Percentiles rank a stretch among this genome's conserved stretches.
Evolutionary conservation across 1,140 invertebrate genomes (phyloP).

Genomic region (Drosophila tsacasi): DNA sequence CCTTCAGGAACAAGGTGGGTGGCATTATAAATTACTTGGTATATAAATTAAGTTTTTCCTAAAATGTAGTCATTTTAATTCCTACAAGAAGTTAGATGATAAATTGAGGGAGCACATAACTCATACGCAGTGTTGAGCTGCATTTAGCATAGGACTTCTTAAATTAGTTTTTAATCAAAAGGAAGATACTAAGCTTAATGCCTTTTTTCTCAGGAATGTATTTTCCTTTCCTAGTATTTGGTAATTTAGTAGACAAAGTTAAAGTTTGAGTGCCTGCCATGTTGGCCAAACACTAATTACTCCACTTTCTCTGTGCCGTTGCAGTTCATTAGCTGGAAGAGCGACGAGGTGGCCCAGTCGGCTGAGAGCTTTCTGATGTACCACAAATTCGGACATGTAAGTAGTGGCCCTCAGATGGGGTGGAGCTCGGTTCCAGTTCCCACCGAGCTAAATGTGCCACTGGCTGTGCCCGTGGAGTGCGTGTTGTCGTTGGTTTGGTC

Average conservation of each 20-base stretch:
- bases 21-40: slow-evolving; percentile 1
- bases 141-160: background rate
- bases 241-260: background rate
- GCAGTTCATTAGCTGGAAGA: slow-evolving; percentile 91
- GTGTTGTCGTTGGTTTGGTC: slow-evolving; percentile 57
- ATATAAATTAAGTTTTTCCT: background rate
- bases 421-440: background rate
- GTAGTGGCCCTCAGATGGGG: slow-evolving; percentile 78
- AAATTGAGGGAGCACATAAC: background rate
- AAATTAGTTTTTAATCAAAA: background rate
- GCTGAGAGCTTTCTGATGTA: slow-evolving; percentile 94
- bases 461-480: slow-evolving; percentile 31
- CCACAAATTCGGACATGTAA: slow-evolving; percentile 96
- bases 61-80: background rate
- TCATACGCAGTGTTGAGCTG: background rate
- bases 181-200: background rate
- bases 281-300: slow-evolving; percentile 17
- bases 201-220: background rate
- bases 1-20: slow-evolving; percentile 92
- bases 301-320: slow-evolving; percentile 37
- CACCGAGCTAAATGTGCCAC: slow-evolving; percentile 2
- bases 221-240: background rate
- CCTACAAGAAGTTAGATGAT: background rate
- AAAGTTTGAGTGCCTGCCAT: background rate
- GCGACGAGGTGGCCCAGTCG: slow-evolving; percentile 90